Conservation (phyloP, 2,113 vertebrate species). For the Poeciliopsis turrubarensis region DNA sequence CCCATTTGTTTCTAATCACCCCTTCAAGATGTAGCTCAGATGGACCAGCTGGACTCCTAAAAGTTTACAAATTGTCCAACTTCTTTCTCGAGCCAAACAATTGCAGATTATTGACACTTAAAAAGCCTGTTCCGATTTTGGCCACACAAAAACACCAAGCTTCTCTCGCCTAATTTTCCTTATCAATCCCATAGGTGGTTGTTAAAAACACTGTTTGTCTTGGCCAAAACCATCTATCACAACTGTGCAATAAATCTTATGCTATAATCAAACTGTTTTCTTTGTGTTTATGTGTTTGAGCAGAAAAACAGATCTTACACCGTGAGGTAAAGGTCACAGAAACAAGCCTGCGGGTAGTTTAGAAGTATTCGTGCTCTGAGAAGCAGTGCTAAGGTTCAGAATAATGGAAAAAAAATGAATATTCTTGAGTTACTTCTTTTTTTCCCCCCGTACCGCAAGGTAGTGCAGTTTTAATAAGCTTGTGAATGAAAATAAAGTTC, state of each 20-base stretch:
- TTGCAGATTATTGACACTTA: background rate
- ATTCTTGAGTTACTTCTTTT: background rate
- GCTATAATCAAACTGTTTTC: too few relatives aligned
- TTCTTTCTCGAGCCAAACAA: background rate
- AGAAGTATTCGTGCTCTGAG: slow-evolving; percentile 1
- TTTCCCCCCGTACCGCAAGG: too few relatives aligned
- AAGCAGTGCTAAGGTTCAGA: background rate
- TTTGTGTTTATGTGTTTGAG: too few relatives aligned
- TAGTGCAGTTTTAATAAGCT: slow-evolving; percentile 25
- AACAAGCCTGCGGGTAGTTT: slow-evolving; percentile 4
- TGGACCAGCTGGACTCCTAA: background rate
- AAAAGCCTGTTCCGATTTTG: too few relatives aligned
- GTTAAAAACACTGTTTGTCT: too few relatives aligned
- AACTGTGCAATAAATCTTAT: too few relatives aligned
- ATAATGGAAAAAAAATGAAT: background rate
- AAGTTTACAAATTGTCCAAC: background rate
- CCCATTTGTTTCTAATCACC: background rate
- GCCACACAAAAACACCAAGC: too few relatives aligned
- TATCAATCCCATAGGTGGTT: too few relatives aligned
- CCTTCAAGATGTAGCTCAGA: background rate
- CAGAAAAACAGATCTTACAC: too few relatives aligned
- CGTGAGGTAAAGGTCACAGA: slow-evolving; percentile 8
- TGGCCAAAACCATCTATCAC: too few relatives aligned
- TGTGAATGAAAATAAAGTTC: slow-evolving; percentile 1
- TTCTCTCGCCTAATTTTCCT: too few relatives aligned